Percentiles rank a stretch among this genome's conserved stretches.
Evolutionary conservation across 2,113 vertebrate genomes (phyloP).

Genomic region (Gnathonemus longibarbis): DNA sequence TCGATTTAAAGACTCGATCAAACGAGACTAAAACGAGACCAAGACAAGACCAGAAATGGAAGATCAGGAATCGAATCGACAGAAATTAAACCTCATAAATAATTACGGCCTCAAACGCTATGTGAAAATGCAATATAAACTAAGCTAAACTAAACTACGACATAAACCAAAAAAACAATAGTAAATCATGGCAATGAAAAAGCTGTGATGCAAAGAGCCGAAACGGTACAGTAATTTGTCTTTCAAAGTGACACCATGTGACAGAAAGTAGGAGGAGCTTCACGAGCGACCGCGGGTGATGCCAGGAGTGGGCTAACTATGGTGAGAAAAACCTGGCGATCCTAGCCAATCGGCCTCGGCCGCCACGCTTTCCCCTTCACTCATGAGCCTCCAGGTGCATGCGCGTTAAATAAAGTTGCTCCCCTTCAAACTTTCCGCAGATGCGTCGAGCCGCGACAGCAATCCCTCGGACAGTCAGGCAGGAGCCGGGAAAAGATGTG

Average conservation of each 20-base stretch:
- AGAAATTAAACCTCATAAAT: background rate
- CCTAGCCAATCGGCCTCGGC: background rate
- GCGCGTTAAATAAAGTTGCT: slow-evolving; percentile 3
- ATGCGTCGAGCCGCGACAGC: background rate
- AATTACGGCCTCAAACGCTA: background rate
- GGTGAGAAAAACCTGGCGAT: background rate
- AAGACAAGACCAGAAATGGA: background rate
- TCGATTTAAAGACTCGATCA: background rate
- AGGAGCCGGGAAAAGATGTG: background rate
- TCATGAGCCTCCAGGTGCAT: background rate
- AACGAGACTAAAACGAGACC: background rate
- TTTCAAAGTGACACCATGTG: background rate
- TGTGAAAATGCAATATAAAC: background rate
- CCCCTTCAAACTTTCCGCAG: background rate
- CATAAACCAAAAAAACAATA: background rate
- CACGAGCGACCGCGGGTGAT: background rate
- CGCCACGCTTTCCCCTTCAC: background rate
- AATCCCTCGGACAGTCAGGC: background rate
- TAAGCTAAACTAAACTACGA: background rate
- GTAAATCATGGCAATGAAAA: background rate
- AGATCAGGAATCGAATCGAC: background rate
- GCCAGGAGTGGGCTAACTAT: background rate
- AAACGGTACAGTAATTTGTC: background rate
- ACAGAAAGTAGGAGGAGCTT: background rate
- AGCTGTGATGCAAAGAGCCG: background rate